Percentiles rank a stretch among this genome's conserved stretches.
phyloP scores from a whole-genome alignment of 2,797 vertebrate species.

The Falco cherrug region DNA sequence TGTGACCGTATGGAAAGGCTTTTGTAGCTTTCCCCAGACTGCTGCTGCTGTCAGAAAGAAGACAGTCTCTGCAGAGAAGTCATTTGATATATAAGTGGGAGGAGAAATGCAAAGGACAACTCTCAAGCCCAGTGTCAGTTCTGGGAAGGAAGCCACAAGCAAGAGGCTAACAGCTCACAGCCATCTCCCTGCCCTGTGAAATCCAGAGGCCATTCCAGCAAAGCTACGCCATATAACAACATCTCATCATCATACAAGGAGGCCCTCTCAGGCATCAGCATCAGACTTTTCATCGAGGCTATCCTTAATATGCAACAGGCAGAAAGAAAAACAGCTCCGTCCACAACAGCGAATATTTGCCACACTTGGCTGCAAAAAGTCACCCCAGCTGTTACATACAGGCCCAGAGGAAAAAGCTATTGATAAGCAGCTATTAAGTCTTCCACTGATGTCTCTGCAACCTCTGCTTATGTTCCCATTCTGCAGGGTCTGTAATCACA shows the following conservation, averaged over 20 bases:
- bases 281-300: not conserved
- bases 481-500: not conserved
- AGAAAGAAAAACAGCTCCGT: not conserved
- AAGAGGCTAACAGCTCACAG: not conserved
- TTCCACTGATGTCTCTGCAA: not conserved
- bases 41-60: not conserved
- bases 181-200: not conserved
- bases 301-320: not conserved
- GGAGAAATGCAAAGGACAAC: not conserved
- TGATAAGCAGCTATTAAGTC: not conserved
- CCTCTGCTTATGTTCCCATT: not conserved
- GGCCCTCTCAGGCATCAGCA: not conserved
- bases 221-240: not conserved
- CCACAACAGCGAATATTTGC: not conserved
- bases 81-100: not conserved
- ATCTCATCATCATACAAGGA: not conserved
- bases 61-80: not conserved
- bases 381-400: not conserved
- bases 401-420: not conserved
- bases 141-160: not conserved
- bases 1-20: not conserved
- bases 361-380: not conserved
- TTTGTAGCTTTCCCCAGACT: not conserved
- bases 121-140: not conserved
- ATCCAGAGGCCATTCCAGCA: not conserved